Conservation (phyloP, 1,140 invertebrate species). For the Saxidomus purpurata region DNA sequence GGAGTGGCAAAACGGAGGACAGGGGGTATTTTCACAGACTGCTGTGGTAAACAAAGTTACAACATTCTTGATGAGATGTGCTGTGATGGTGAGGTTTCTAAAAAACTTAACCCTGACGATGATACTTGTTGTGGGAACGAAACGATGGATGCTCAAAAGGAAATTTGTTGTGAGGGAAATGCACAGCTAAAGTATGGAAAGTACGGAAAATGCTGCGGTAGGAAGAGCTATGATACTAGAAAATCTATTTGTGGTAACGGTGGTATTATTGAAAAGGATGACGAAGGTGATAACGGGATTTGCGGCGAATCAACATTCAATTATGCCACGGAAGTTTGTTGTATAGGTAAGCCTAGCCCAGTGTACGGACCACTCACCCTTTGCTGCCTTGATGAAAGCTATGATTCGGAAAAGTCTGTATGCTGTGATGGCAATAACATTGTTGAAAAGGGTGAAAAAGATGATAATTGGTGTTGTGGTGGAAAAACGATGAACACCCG, state of each 20-base stretch:
- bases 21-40: too few relatives aligned
- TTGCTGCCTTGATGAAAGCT: too few relatives aligned
- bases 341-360: not conserved
- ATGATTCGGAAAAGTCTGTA: not conserved
- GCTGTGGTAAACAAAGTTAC: too few relatives aligned
- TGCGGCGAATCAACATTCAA: conserved; percentile 30
- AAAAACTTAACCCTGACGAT: conserved; percentile 11
- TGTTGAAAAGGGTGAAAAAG: too few relatives aligned
- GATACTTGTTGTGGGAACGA: too few relatives aligned
- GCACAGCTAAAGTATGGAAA: too few relatives aligned
- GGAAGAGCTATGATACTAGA: conserved; percentile 27
- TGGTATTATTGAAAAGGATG: not conserved
- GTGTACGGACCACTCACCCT: too few relatives aligned
- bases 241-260: conserved; percentile 21
- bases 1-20: too few relatives aligned
- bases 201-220: conserved; percentile 51
- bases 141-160: too few relatives aligned
- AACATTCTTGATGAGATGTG: not conserved
- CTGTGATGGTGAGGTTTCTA: not conserved
- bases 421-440: conserved; percentile 27
- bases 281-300: not conserved
- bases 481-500: too few relatives aligned
- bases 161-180: too few relatives aligned
- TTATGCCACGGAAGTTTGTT: conserved; percentile 9
- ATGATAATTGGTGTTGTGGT: too few relatives aligned